A percentile compares a stretch with the other conserved stretches of the same genome.
These are phyloP conservation scores for Trachelus iudaicus DNA, from an alignment of 2,888 invertebrate species.

Conservation along the genomic window DNA sequence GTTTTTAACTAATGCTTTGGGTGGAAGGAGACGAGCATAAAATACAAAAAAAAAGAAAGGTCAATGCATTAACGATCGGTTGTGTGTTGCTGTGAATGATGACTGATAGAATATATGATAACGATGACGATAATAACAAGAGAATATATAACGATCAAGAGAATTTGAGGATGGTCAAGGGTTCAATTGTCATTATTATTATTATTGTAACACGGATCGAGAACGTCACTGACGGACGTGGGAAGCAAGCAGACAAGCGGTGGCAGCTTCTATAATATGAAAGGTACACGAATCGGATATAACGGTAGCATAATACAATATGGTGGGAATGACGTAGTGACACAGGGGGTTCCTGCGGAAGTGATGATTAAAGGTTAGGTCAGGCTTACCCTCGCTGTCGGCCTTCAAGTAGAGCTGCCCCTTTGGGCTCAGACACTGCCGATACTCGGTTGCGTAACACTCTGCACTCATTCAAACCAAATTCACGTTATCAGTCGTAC, in stretches of 20 bases:
- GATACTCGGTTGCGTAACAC: conserved; percentile 77
- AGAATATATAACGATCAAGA: conserved; percentile 7
- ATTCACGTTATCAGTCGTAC: conserved; percentile 33
- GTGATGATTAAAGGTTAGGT: conserved; percentile 60
- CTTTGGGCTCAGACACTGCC: conserved; percentile 81
- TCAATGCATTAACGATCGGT: not conserved
- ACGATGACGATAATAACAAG: not conserved
- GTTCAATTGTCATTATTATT: not conserved
- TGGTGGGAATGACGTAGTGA: conserved; percentile 44
- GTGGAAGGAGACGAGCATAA: not conserved
- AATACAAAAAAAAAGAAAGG: not conserved
- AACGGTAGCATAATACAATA: conserved; percentile 37
- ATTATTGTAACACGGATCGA: not conserved
- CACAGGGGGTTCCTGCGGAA: conserved; percentile 57
- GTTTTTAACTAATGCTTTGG: not conserved
- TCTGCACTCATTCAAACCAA: conserved; percentile 64
- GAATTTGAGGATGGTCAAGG: conserved; percentile 1
- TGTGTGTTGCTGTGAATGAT: not conserved
- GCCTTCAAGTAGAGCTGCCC: conserved; percentile 87
- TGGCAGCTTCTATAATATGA: conserved; percentile 46
- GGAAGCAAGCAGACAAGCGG: conserved; percentile 58
- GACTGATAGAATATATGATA: not conserved
- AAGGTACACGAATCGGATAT: conserved; percentile 26
- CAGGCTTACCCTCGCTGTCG: conserved; percentile 83
- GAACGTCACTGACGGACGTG: conserved; percentile 29